Evolutionary conservation across 2,797 vertebrate genomes (phyloP).

Genomic region (Pseudotriccus pelzelni): DNA sequence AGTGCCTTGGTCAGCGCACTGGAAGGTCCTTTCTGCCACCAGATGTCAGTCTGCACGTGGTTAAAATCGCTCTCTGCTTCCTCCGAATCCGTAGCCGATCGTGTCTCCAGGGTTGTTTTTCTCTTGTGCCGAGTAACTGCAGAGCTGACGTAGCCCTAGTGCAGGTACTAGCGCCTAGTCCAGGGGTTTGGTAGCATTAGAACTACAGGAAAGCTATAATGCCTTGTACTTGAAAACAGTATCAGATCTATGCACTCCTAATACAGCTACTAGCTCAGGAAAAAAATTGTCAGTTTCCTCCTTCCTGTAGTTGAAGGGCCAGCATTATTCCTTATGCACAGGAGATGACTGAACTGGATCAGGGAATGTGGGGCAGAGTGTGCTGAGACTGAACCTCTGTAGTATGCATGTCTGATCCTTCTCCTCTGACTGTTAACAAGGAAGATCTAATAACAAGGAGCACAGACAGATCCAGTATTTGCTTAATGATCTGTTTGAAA

Average conservation of each 20-base stretch:
- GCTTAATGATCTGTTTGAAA: neutral
- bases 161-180: neutral
- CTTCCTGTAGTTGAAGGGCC: neutral
- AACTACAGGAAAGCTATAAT: neutral
- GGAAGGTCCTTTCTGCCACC: constrained; percentile 30
- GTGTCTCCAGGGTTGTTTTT: neutral
- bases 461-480: neutral
- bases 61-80: neutral
- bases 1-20: neutral
- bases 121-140: neutral
- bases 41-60: constrained; percentile 62
- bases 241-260: neutral
- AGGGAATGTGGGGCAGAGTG: neutral
- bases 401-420: neutral
- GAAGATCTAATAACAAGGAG: neutral
- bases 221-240: neutral
- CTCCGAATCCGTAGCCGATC: neutral
- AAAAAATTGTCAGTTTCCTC: neutral
- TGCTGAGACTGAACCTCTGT: neutral
- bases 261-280: neutral
- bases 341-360: neutral
- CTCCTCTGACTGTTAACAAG: neutral
- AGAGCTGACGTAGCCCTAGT: neutral
- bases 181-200: neutral
- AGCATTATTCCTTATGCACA: neutral